Evolutionary conservation across 2,888 invertebrate genomes (phyloP).

Genomic region (Apamea epomidion): DNA sequence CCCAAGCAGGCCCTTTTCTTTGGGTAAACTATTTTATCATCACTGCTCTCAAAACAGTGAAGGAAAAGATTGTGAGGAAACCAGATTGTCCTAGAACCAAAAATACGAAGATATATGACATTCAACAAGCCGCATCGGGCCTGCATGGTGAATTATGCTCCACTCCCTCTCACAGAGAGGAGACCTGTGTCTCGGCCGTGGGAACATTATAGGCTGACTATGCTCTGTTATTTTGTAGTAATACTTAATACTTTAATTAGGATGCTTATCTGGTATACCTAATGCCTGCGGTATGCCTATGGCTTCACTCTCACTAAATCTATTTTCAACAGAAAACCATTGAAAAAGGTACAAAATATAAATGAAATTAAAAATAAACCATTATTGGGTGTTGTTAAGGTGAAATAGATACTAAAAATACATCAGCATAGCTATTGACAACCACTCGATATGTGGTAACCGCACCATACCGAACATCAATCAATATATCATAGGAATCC

Average conservation of each 20-base stretch:
- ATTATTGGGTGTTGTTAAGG: neutral
- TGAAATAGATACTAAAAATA: neutral
- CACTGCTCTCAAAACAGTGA: neutral
- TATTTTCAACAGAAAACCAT: neutral
- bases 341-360: neutral
- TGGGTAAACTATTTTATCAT: neutral
- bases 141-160: too few relatives aligned
- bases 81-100: neutral
- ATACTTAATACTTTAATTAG: neutral
- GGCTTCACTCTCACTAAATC: neutral
- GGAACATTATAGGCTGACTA: too few relatives aligned
- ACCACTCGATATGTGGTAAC: too few relatives aligned
- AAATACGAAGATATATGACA: too few relatives aligned
- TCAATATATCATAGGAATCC: too few relatives aligned
- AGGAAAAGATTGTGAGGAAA: neutral
- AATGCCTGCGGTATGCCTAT: neutral
- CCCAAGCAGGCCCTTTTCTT: too few relatives aligned
- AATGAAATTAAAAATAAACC: neutral
- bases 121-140: too few relatives aligned
- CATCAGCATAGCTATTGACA: neutral
- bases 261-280: neutral
- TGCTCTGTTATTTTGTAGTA: neutral
- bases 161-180: too few relatives aligned
- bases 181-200: too few relatives aligned
- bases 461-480: too few relatives aligned